Evolutionary conservation across 1,140 invertebrate genomes (phyloP), one percentile per base, ranked within the genome.

Genomic region (Drosophila carrolli): DNA sequence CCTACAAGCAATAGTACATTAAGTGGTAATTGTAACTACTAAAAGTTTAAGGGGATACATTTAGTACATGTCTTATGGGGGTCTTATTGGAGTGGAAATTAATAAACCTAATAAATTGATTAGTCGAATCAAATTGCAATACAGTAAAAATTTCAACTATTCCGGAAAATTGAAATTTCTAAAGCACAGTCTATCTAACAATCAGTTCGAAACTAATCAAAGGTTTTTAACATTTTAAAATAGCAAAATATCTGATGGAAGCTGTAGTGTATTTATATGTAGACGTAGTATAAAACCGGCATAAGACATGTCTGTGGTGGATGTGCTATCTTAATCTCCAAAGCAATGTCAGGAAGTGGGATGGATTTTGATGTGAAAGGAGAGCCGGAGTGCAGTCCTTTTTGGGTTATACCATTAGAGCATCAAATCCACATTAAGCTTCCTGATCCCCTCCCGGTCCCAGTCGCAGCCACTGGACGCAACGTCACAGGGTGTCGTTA

Each of bases 401-500:
- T 9, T 51, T 27, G 38, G 27, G 27, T 37, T 63, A 50, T 41
- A 67, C 48, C 19, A 41, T 41, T 43, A 19, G 14, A 44, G 43
- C 43, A 44, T 13, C 43, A 44, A 16, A 14, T 16, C 43, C 44
- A 38, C 29, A 5, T 57, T 27, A 71, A 19, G 37, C n/a, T 38
- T 50, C 53, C 43, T 35, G 44, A 38, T 44, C 61, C 40, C 32
- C n/a, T 53, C 19, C 71, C 77, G 55, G 16, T 70, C 50, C 55
- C 27, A 66, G 7, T 46, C 60, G 50, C 41, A 71, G 27, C 74
- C 80, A 70, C 27, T 51, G 41, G 23, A 74, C 44, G 40, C 73
- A 66, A 66, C 60, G 85, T 91, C 79, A 91, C 65, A 91, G 80
- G 29, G 91, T 92, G 59, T 92, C 91, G 62, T 92, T 92, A 11